Conservation (phyloP, 1,140 invertebrate genomes). For the Conus betulinus region DNA sequence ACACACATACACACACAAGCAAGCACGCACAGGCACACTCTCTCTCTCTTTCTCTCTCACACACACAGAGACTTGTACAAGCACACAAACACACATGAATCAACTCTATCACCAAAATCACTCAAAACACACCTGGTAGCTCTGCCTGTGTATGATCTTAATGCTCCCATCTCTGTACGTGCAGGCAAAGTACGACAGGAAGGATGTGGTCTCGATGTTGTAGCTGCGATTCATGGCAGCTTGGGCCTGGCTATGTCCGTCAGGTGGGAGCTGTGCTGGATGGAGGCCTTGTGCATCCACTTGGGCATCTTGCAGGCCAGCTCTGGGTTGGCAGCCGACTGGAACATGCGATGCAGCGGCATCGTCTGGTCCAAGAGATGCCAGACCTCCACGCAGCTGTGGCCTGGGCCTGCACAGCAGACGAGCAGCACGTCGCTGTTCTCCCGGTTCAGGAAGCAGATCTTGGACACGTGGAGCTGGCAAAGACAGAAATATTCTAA, state of each 20-base stretch:
- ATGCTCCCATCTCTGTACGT: constrained; percentile 86
- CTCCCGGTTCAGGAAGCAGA: constrained; percentile 88
- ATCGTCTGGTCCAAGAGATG: constrained; percentile 87
- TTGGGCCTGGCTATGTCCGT: constrained; percentile 70
- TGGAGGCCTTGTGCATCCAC: constrained; percentile 80
- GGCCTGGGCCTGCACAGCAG: constrained; percentile 78
- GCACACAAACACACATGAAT: not conserved
- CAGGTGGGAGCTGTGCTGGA: constrained; percentile 64
- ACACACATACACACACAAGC: too few relatives aligned
- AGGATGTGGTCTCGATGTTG: constrained; percentile 83
- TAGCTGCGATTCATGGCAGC: constrained; percentile 61
- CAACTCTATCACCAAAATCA: constrained; percentile 41
- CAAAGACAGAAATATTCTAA: not conserved
- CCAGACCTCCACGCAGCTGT: constrained; percentile 89
- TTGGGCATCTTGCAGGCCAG: constrained; percentile 79
- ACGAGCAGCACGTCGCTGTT: constrained; percentile 89
- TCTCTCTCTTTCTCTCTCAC: not conserved
- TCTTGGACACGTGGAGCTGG: constrained; percentile 79
- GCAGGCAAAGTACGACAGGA: constrained; percentile 83
- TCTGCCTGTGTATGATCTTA: constrained; percentile 85
- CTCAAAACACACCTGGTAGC: constrained; percentile 81
- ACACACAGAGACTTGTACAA: not conserved
- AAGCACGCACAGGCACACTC: too few relatives aligned
- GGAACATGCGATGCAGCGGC: constrained; percentile 86
- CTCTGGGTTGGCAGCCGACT: constrained; percentile 78